Conservation (phyloP, 2,113 vertebrate genomes). For the Pangasianodon hypophthalmus region DNA sequence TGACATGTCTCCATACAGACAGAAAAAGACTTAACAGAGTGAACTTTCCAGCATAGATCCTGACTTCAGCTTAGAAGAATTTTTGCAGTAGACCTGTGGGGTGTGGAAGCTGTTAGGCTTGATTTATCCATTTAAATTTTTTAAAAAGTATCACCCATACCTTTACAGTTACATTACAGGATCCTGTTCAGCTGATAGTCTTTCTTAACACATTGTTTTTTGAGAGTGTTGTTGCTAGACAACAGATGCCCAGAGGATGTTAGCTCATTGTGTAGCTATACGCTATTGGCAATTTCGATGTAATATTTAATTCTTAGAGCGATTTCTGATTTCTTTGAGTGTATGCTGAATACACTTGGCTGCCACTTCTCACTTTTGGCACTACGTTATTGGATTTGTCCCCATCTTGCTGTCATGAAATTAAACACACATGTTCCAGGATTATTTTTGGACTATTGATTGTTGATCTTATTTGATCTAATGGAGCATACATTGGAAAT, state of each 20-base stretch:
- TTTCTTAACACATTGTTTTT: background rate
- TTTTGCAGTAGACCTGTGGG: background rate
- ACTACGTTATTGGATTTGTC: background rate
- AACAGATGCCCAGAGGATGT: background rate
- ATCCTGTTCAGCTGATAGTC: background rate
- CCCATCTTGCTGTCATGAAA: background rate
- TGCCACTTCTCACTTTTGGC: background rate
- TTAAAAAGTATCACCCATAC: background rate
- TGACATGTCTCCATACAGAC: background rate
- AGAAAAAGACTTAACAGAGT: background rate
- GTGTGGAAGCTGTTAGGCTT: background rate
- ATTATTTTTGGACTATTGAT: constrained; percentile 1
- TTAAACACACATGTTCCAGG: background rate
- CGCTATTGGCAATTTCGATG: background rate
- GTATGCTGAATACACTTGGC: background rate
- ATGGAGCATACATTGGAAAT: background rate
- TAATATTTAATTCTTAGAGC: background rate
- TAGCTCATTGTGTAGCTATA: background rate
- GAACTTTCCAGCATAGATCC: background rate
- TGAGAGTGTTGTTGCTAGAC: background rate
- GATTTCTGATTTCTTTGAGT: background rate
- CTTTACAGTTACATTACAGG: background rate
- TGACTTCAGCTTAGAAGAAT: background rate
- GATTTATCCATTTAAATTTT: background rate
- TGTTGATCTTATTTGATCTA: constrained; percentile 4